Evolutionary conservation across 2,797 vertebrate genomes (phyloP), one percentile per base, ranked within the genome.

Genomic region (Prunella strophiata): DNA sequence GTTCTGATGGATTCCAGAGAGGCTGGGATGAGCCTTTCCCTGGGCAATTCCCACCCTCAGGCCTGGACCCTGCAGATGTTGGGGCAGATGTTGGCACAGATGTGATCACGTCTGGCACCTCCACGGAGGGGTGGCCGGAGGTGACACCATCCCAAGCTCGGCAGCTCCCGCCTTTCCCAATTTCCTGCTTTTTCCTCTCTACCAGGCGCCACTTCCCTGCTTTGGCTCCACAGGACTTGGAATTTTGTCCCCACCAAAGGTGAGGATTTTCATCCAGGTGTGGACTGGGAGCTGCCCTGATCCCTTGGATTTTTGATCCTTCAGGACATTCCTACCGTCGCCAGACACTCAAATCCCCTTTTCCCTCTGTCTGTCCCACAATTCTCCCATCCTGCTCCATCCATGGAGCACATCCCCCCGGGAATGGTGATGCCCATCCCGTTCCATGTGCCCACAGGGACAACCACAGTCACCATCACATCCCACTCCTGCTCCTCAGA

Each of bases 341-440:
- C 42, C 42, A 1, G 0, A 5, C 43, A 0, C 23, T 32, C 13
- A 11, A 67, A 75, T 47, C 22, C 52, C 3, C 0, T 29, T 66
- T 70, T n/a, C 14, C 19, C 13, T 43, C 30, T 11, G 10, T 12
- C 62, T 25, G 40, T 38, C 52, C 30, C 86, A 14, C 14, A 1
- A 11, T 11, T 5, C 20, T 34, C 23, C 21, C 4, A 0, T 32
- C 25, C 29, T 8, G 23, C 42, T 65, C 55, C 38, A 21, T 67
- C 66, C 47, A 2, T 0, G 23, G 48, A 32, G 32, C 42, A 1
- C 9, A 4, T n/a, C 48, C 22, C 0, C 0, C 38, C 0, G 8
- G 67, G 36, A 66, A 27, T 2, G 4, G 9, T 3, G 18, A 2
- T 25, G 16, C 38, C 48, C 29, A 10, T 45, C 65, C 36, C 2